Percentiles rank a stretch among this genome's conserved stretches.
Evolutionary conservation across 2,888 invertebrate genomes (phyloP).

Genomic region (Dorcus parallelipipedus): DNA sequence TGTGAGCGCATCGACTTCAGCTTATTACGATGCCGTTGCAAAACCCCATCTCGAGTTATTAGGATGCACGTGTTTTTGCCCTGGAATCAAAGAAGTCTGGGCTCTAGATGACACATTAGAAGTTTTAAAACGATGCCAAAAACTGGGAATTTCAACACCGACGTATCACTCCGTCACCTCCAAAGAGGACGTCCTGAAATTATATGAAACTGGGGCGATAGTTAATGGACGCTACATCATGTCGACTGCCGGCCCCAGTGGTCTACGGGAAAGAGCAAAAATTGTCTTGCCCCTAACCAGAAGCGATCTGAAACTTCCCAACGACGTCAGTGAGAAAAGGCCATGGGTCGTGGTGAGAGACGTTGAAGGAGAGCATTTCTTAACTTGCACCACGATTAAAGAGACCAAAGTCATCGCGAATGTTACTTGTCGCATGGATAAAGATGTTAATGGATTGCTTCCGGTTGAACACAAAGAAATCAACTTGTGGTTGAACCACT

Average conservation of each 20-base stretch:
- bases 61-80: conserved; percentile 80
- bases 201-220: conserved; percentile 65
- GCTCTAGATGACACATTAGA: conserved; percentile 76
- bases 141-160: conserved; percentile 65
- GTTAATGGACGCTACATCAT: conserved; percentile 64
- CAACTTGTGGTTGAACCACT: conserved; percentile 68
- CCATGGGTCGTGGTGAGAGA: conserved; percentile 80
- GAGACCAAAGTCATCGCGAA: conserved; percentile 76
- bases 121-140: conserved; percentile 67
- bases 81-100: conserved; percentile 70
- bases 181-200: conserved; percentile 62
- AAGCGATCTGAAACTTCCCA: conserved; percentile 62
- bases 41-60: conserved; percentile 76
- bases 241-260: conserved; percentile 71
- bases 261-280: conserved; percentile 69
- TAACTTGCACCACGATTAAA: conserved; percentile 80
- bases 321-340: conserved; percentile 69
- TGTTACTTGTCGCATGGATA: conserved; percentile 73
- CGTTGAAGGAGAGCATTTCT: conserved; percentile 69
- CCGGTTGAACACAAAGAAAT: conserved; percentile 67
- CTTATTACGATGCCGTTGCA: conserved; percentile 78
- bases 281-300: conserved; percentile 65
- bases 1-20: conserved; percentile 73
- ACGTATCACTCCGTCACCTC: conserved; percentile 65
- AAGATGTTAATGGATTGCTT: conserved; percentile 63